Percentiles rank a stretch among this genome's conserved stretches.
Conservation (phyloP, 2,888 invertebrate species). For the Zaprionus obscuricornis region DNA sequence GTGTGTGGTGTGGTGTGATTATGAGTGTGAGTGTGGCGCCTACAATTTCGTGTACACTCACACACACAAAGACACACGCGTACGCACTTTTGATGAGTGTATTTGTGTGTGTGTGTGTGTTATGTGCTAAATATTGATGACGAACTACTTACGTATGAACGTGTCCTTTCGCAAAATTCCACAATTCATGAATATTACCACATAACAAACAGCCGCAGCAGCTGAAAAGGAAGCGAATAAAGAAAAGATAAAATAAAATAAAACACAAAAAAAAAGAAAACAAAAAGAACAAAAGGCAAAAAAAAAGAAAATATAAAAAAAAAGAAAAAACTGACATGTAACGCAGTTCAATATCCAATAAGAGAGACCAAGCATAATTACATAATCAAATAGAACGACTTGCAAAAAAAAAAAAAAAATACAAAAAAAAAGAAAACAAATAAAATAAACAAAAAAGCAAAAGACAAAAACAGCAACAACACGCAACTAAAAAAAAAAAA, state of each 20-base stretch:
- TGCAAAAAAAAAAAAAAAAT: constrained; percentile 36
- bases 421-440: constrained; percentile 16
- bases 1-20: no score
- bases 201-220: constrained; percentile 55
- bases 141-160: constrained; percentile 62
- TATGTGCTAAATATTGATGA: constrained; percentile 60
- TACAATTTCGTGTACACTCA: constrained; percentile 18
- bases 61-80: constrained; percentile 28
- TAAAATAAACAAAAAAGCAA: constrained; percentile 23
- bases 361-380: constrained; percentile 81
- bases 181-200: constrained; percentile 39
- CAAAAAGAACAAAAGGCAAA: constrained; percentile 10
- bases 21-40: constrained; percentile 22
- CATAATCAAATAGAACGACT: constrained; percentile 80
- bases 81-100: constrained; percentile 27
- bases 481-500: constrained; percentile 20
- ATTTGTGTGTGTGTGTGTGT: constrained; percentile 28
- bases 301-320: constrained; percentile 42
- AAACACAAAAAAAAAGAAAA: constrained; percentile 39
- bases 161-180: constrained; percentile 35
- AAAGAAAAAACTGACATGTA: constrained; percentile 45
- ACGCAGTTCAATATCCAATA: constrained; percentile 78
- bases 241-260: constrained; percentile 24
- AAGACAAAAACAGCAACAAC: constrained; percentile 26
- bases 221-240: constrained; percentile 45